Base-by-base conservation (phyloP, 92 coral and sea anemone species). In the Epizoanthus illoricatus region DNA sequence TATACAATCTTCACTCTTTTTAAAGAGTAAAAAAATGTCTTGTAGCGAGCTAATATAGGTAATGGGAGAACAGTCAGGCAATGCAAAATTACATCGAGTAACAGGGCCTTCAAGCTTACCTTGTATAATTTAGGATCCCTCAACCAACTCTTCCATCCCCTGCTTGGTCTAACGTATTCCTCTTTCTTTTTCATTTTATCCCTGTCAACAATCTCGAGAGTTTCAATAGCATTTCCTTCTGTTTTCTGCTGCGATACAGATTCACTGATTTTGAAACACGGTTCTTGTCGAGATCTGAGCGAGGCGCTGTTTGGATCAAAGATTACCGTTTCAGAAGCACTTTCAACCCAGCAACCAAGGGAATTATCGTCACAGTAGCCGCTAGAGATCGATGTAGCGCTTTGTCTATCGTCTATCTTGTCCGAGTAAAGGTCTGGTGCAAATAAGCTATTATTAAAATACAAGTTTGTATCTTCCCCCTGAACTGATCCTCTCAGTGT, bases 41-140 rank as follows among this genome's bases (percentile, higher is more conserved):
- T 28, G 33, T 28, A 28, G 33, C 33, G 33, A 28, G 33, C 33
- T n/a, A 18, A n/a, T 65, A 65, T 18, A 28, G 33, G 33, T 28
- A 28, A 28, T 28, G 33, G 33, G 33, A 1, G 33, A 1, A 1
- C 33, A 0, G 33, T 0, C 33, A 1, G 33, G 33, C 33, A 28
- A 28, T 28, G 33, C 33, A 40, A 20, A 13, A 1, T 2, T 7
- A 45, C 52, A 13, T 16, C 2, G 21, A 5, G 15, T 24, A 68
- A 58, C 16, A 10, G 1, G 16, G 20, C 19, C 16, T 40, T 18
- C 7, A 42, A 24, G 23, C 84, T 75, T 72, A 91, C 97, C 94
- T 93, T 91, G 74, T 93, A 93, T 57, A 88, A 80, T 83, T 74
- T 88, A 52, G 92, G 94, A 67, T 74, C 90, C 40, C 80, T 88